Base-by-base conservation (phyloP, 2,888 invertebrate species). In the Hermaeophaga mercurialis region DNA sequence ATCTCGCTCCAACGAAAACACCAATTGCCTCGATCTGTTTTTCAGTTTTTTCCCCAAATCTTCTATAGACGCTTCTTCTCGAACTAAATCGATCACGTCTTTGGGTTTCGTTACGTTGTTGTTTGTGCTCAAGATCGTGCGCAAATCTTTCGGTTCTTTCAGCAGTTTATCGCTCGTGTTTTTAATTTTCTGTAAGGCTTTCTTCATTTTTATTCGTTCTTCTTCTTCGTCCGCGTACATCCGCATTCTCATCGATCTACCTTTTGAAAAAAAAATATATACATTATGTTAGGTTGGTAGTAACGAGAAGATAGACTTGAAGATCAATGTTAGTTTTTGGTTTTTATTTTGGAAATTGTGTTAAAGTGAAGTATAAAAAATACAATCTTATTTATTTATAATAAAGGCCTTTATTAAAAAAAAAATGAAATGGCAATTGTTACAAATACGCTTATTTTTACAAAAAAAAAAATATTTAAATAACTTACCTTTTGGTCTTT, bases 191-290 rank as follows among this genome's bases (percentile, higher is more conserved):
- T 69, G 67, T 34, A 77, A 52, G 31, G 75, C 63, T 56, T 72
- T 72, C 49, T 69, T 69, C 28, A 76, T 63, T 58, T 80, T 78
- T 17, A 82, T 74, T 70, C 84, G 86, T 53, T 85, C 84, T 74
- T 90, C 90, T 76, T 90, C 89, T 71, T 91, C 91, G 76, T 91
- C 92, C n/a, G 92, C 92, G 75, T 88, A 90, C 91, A 92, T 92
- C 67, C 90, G 80, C 91, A 91, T 91, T 78, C 89, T 89, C 45
- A 45, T 44, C 1, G 56, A 38, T 11, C 56, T 33, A 8, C 22
- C 33, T 48, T 7, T n/a, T 11, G 31, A 19, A 15, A 8, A 28
- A 28, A 12, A 38, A 15, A 15, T 38, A 1, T 15, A 6, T 3
- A n/a, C n/a, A n/a, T n/a, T n/a, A n/a, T n/a, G n/a, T n/a, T n/a